Evolutionary conservation across 2,797 vertebrate species (phyloP).

Genomic region (Urosaurus nigricauda): DNA sequence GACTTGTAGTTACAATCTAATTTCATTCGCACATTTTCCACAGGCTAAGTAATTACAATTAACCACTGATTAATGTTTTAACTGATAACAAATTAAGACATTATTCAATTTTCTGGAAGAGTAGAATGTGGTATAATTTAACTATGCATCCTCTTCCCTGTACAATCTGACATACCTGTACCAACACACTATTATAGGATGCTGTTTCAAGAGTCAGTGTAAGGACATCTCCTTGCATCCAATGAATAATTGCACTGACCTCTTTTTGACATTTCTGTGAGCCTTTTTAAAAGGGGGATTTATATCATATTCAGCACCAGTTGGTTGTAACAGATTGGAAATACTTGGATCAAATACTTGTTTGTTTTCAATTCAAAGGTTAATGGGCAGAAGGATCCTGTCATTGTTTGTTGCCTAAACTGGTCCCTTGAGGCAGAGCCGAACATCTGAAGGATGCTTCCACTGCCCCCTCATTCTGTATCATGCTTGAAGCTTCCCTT

Average conservation of each 20-base stretch:
- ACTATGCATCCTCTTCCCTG: constrained; percentile 31
- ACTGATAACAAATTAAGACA: constrained; percentile 72
- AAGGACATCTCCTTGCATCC: constrained; percentile 29
- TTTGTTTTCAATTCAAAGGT: constrained; percentile 47
- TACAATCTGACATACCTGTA: not conserved
- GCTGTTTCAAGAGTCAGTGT: constrained; percentile 11
- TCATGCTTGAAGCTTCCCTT: not conserved
- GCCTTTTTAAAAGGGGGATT: constrained; percentile 48
- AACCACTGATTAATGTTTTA: constrained; percentile 79
- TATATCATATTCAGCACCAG: constrained; percentile 43
- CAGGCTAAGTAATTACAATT: constrained; percentile 80
- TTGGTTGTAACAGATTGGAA: constrained; percentile 23
- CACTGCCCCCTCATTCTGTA: not conserved
- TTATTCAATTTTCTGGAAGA: constrained; percentile 67
- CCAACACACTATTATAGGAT: not conserved
- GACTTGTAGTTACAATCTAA: constrained; percentile 79
- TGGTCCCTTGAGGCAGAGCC: not conserved
- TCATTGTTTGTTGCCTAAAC: not conserved
- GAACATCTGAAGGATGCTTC: not conserved
- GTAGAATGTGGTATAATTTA: constrained; percentile 51
- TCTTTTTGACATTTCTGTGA: constrained; percentile 37
- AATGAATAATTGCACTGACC: constrained; percentile 34
- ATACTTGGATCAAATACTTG: constrained; percentile 37
- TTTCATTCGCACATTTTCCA: constrained; percentile 77
- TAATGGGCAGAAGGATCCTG: not conserved